Evolutionary conservation across 1,140 invertebrate species (phyloP).

Genomic region (Drosophila pectinifera): DNA sequence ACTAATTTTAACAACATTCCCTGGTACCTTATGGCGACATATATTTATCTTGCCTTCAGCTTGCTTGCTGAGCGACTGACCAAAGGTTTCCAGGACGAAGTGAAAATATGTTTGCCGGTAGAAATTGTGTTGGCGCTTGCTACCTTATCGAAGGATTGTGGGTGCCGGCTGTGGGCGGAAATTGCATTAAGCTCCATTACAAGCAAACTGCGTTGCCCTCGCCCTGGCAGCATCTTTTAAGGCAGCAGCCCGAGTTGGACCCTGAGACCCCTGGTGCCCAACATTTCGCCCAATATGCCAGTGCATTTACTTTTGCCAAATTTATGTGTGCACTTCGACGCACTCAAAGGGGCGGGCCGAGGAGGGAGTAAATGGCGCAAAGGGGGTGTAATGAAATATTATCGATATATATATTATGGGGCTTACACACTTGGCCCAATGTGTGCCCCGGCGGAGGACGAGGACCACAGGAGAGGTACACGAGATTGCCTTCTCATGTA

Average conservation of each 20-base stretch:
- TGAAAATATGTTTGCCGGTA: conserved; percentile 62
- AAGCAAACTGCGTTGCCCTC: conserved; percentile 47
- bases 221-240: conserved; percentile 27
- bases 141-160: conserved; percentile 15
- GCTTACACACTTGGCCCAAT: conserved; percentile 59
- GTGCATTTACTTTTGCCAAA: conserved; percentile 78
- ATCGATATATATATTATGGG: conserved; percentile 79
- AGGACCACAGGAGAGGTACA: conserved; percentile 18
- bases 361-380: not conserved
- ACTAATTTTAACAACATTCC: too few species aligned
- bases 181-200: conserved; percentile 78
- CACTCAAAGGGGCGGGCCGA: conserved; percentile 14
- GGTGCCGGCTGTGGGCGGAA: conserved; percentile 25
- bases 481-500: conserved; percentile 23
- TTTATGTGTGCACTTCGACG: conserved; percentile 75
- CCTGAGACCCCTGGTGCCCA: conserved; percentile 3
- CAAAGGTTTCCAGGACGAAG: conserved; percentile 31
- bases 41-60: conserved; percentile 6
- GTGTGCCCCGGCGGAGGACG: conserved; percentile 17
- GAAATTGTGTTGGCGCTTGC: conserved; percentile 52
- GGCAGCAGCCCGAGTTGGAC: conserved; percentile 7
- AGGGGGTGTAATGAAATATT: conserved; percentile 73
- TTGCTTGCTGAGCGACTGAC: conserved; percentile 16
- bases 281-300: conserved; percentile 72
- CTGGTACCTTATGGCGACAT: not conserved